These are phyloP conservation scores for Linyphia triangularis DNA, from an alignment of 2,888 invertebrate species.

Conservation along the genomic window DNA sequence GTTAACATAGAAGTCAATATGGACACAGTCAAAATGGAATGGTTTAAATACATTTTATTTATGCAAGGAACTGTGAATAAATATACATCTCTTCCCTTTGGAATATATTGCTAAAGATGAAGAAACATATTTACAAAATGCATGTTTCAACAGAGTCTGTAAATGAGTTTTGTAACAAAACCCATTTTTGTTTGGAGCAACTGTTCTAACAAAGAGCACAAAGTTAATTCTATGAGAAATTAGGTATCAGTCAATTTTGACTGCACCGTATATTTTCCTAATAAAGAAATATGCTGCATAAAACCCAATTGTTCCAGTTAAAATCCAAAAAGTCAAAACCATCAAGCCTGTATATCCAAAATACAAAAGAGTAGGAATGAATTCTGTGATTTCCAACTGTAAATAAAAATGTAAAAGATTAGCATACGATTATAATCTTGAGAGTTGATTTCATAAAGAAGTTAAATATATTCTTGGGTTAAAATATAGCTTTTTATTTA, in stretches of 20 bases:
- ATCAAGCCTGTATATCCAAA: constrained; percentile 99
- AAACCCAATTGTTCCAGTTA: constrained; percentile 97
- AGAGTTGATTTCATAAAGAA: too few relatives aligned
- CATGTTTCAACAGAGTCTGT: neutral
- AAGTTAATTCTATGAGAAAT: neutral
- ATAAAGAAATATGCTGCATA: constrained; percentile 99
- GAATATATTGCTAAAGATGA: constrained; percentile 29
- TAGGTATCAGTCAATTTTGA: constrained; percentile 90
- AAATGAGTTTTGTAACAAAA: constrained; percentile 15
- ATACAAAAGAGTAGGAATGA: constrained; percentile 96
- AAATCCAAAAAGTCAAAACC: constrained; percentile 97
- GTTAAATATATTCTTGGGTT: too few relatives aligned
- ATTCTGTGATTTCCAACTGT: constrained; percentile 92
- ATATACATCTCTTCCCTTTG: constrained; percentile 19
- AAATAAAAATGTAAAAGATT: constrained; percentile 74
- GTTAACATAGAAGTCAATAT: neutral
- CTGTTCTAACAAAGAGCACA: neutral
- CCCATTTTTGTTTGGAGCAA: constrained; percentile 2
- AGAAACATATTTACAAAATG: constrained; percentile 48
- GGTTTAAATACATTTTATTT: constrained; percentile 11
- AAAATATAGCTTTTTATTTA: neutral
- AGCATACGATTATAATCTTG: neutral
- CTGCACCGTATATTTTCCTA: constrained; percentile 98
- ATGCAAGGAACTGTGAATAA: constrained; percentile 26
- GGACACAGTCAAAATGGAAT: neutral